Conservation (phyloP, 2,113 vertebrate genomes). For the Erythrolamprus reginae region DNA sequence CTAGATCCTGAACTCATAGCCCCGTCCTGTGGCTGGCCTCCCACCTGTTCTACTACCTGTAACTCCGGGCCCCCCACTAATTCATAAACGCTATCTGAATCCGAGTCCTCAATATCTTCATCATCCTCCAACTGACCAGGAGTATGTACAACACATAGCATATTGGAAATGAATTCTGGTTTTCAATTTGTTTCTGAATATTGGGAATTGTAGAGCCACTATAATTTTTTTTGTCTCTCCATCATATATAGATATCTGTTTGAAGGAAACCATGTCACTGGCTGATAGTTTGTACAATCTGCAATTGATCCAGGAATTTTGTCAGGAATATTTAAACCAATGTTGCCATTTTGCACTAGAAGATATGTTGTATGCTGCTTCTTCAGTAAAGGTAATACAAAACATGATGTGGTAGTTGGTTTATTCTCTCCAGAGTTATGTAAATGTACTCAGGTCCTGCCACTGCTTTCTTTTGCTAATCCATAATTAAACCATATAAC, state of each 20-base stretch:
- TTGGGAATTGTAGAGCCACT: background rate
- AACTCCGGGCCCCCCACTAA: too few species aligned
- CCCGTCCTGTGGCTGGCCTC: too few species aligned
- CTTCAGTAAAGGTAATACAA: constrained; percentile 86
- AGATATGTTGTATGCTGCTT: constrained; percentile 93
- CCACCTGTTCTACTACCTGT: too few species aligned
- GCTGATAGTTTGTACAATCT: constrained; percentile 93
- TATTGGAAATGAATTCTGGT: background rate
- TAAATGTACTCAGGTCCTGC: background rate
- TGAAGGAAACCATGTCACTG: constrained; percentile 93
- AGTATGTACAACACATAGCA: too few species aligned
- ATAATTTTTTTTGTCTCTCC: constrained; percentile 26
- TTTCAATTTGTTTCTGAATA: background rate
- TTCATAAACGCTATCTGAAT: too few species aligned
- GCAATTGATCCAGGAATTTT: constrained; percentile 92
- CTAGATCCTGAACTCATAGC: too few species aligned
- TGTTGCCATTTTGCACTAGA: constrained; percentile 95
- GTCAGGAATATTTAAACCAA: constrained; percentile 86
- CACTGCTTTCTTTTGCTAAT: background rate
- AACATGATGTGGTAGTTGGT: background rate
- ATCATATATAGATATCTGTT: constrained; percentile 83
- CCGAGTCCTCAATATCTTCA: too few species aligned
- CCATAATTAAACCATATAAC: background rate
- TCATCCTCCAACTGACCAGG: too few species aligned
- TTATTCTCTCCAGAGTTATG: background rate